phyloP scores from a whole-genome alignment of 2,797 vertebrate genomes.

The Labeo calbasu region DNA sequence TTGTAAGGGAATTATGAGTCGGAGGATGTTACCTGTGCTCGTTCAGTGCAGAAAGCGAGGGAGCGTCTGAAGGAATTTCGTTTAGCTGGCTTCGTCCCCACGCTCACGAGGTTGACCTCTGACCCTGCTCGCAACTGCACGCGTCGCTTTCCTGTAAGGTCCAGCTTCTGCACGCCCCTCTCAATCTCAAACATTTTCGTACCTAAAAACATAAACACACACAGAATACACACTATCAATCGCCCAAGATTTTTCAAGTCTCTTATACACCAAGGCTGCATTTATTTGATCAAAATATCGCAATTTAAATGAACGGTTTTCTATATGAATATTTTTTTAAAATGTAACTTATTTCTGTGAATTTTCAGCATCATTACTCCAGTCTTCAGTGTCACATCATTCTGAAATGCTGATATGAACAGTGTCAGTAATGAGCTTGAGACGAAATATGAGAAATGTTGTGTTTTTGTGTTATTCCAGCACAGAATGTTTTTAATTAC shows the following conservation, averaged over 20 bases:
- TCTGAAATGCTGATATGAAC: background rate
- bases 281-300: background rate
- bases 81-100: constrained; percentile 69
- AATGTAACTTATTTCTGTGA: background rate
- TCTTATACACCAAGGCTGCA: background rate
- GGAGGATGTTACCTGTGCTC: constrained; percentile 74
- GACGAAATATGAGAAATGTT: background rate
- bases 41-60: constrained; percentile 75
- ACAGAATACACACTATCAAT: background rate
- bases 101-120: constrained; percentile 80
- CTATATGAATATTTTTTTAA: background rate
- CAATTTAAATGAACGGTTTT: background rate
- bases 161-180: constrained; percentile 78
- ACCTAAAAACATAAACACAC: constrained; percentile 59
- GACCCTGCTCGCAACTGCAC: constrained; percentile 78
- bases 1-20: constrained; percentile 74
- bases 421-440: background rate
- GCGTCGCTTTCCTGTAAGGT: constrained; percentile 67
- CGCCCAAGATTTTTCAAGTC: background rate
- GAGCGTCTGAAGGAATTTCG: constrained; percentile 79
- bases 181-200: constrained; percentile 65
- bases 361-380: background rate
- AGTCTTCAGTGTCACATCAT: background rate
- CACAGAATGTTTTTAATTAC: background rate
- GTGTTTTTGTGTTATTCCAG: background rate